Evolutionary conservation across 2,888 invertebrate species (phyloP), one percentile per base, ranked within the genome.

Genomic region (Spialia ferax): DNA sequence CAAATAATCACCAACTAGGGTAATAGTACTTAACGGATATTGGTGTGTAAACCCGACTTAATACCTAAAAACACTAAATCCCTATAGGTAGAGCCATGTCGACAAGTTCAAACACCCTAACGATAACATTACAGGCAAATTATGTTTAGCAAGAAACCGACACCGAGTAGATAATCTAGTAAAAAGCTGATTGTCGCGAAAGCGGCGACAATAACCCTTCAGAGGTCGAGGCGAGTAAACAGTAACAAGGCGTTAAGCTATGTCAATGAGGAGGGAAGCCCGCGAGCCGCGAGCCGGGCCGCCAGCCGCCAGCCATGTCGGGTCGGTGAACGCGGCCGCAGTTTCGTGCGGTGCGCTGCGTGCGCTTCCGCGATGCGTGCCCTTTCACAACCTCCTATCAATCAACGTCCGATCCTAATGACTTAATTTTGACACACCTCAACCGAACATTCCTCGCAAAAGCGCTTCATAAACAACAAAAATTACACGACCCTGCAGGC

Each of bases 371-470:
- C 81, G 82, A 82, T 87, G 87, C 86, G 83, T 86, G 86, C 85
- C 81, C 84, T 87, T 83, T 80, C 82, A 62, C 67, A 84, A 83
- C 81, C 81, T 82, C 82, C 85, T 78, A 84, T 89, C 91, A 87
- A 89, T 91, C 89, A 92, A 86, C 81, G 91, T 92, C 89, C 80
- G 81, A 75, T 75, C 84, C 82, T 91, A 91, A 92, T 86, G 85
- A 89, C 90, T 91, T 91, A 90, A 92, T 92, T 88, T 86, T 88
- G 86, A 89, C 88, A 86, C 79, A 81, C 80, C 75, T 75, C 72
- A 71, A 75, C 75, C 79, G 77, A 75, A 74, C 79, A 82, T 82
- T 80, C 79, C 79, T 78, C 73, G 80, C 79, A 79, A 79, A 70
- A 82, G 78, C 71, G 74, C 79, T 83, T 86, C 86, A 87, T 86